Evolutionary conservation across 2,113 vertebrate species (phyloP).

Genomic region (Barnardius zonarius): DNA sequence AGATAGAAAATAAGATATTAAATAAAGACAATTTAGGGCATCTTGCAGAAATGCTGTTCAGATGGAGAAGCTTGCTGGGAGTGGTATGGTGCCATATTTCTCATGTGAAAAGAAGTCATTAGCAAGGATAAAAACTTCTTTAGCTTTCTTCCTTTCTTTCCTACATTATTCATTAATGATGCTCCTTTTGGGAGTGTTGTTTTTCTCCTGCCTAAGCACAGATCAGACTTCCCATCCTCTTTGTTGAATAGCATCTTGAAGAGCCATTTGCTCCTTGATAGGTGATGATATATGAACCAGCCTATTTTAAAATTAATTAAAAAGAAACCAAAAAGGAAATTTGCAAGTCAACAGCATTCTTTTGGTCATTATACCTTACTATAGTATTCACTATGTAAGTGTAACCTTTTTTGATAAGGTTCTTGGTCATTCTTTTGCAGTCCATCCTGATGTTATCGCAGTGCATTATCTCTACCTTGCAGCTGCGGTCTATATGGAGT

Average conservation of each 20-base stretch:
- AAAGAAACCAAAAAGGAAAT: background rate
- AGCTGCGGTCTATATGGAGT: background rate
- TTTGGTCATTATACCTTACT: background rate
- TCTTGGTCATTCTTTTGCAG: background rate
- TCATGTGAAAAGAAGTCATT: background rate
- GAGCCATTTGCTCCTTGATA: background rate
- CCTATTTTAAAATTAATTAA: background rate
- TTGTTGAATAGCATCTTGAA: background rate
- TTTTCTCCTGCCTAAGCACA: background rate
- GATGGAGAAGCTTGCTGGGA: background rate
- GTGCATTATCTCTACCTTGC: background rate
- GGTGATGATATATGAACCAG: background rate
- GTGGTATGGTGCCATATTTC: background rate
- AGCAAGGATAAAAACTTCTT: background rate
- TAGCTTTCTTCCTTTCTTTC: background rate
- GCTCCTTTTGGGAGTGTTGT: background rate
- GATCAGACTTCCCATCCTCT: background rate
- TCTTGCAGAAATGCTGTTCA: conserved; percentile 1
- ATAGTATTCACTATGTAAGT: background rate
- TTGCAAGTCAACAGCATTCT: background rate
- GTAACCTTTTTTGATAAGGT: background rate
- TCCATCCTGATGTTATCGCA: background rate
- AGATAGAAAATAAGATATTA: background rate
- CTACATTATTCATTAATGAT: background rate
- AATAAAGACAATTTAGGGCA: background rate